Percentiles rank a stretch among this genome's conserved stretches.
phyloP scores from a whole-genome alignment of 2,797 vertebrate species.

The Pogonophryne albipinna region DNA sequence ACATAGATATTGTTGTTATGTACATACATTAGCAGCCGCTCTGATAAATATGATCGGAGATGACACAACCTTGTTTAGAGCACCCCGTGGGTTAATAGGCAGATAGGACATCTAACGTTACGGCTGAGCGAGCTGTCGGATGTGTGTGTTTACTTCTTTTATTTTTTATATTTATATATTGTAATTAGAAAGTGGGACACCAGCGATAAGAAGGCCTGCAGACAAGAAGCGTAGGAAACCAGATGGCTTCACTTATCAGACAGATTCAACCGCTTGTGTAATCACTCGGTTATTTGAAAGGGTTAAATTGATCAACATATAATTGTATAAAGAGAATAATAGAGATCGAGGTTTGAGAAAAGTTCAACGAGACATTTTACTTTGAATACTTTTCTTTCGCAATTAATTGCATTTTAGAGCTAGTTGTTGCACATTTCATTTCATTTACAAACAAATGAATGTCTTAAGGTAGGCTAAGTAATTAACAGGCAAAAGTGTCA shows the following conservation, averaged over 20 bases:
- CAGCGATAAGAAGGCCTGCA: constrained; percentile 4
- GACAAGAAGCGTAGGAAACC: constrained; percentile 23
- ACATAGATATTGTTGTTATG: constrained; percentile 16
- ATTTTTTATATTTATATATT: constrained; percentile 6
- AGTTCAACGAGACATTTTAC: background rate
- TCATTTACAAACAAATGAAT: too few species aligned
- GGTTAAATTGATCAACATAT: constrained; percentile 3
- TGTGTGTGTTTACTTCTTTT: constrained; percentile 17
- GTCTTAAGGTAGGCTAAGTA: too few species aligned
- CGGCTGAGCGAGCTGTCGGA: constrained; percentile 34
- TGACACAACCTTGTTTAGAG: constrained; percentile 59
- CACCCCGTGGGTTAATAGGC: constrained; percentile 67
- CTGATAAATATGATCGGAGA: constrained; percentile 48
- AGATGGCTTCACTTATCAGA: constrained; percentile 9
- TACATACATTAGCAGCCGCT: constrained; percentile 9
- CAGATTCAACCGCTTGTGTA: background rate
- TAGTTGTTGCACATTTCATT: background rate
- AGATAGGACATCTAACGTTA: constrained; percentile 47
- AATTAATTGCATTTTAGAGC: background rate
- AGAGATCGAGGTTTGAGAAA: too few species aligned
- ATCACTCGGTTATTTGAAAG: background rate
- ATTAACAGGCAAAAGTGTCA: too few species aligned
- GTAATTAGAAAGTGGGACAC: constrained; percentile 32
- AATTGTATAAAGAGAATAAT: background rate
- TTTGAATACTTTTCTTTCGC: background rate